phyloP scores from a whole-genome alignment of 2,797 vertebrate genomes.

The Hypotaenidia philippensis region DNA sequence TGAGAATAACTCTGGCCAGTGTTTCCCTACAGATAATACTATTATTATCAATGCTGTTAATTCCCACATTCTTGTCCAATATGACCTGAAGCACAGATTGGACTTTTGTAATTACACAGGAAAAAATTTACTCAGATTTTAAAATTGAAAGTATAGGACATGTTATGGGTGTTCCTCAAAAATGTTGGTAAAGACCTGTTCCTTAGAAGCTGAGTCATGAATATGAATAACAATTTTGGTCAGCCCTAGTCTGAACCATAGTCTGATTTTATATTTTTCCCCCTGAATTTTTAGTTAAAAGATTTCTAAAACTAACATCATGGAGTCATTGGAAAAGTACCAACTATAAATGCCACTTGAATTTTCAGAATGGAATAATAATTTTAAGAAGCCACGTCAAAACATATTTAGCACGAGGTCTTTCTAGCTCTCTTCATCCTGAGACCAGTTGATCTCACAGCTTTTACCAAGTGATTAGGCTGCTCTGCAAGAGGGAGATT shows the following conservation, averaged over 20 bases:
- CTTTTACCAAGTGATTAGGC: background rate
- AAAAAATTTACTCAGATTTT: background rate
- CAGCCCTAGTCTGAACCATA: background rate
- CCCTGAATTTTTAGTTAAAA: background rate
- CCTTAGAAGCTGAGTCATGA: background rate
- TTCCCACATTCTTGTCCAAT: background rate
- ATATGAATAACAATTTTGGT: background rate
- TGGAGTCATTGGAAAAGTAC: background rate
- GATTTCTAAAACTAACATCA: background rate
- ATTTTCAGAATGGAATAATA: background rate
- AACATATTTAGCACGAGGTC: background rate
- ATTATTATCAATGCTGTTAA: too few species aligned
- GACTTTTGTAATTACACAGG: background rate
- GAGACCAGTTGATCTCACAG: background rate
- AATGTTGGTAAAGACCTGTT: background rate
- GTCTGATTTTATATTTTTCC: background rate
- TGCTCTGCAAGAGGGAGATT: background rate
- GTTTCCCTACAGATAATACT: too few species aligned
- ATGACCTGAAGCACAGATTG: background rate
- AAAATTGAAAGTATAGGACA: background rate
- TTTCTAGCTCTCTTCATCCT: background rate
- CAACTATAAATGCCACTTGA: background rate
- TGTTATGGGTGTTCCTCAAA: background rate
- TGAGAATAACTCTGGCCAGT: too few species aligned
- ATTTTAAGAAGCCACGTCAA: background rate